Evolutionary conservation across 2,113 vertebrate genomes (phyloP).

Genomic region (Protobothrops flavoviridis): DNA sequence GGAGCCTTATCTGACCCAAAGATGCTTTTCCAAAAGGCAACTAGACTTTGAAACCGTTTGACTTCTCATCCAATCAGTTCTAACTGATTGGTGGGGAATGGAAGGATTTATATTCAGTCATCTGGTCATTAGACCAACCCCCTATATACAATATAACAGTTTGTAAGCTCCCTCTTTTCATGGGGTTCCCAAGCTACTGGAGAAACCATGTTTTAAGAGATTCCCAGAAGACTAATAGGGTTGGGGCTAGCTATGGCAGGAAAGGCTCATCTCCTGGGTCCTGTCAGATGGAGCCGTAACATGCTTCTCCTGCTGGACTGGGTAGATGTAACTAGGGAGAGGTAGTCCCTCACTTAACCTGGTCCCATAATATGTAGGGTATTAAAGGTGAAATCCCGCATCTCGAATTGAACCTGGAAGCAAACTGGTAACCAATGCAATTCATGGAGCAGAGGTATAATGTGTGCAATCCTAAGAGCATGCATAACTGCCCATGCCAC

Average conservation of each 20-base stretch:
- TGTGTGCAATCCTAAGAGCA: neutral
- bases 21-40: neutral
- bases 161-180: neutral
- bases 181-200: neutral
- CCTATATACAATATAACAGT: neutral
- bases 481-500: neutral
- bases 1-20: neutral
- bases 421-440: neutral
- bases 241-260: accelerated
- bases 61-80: neutral
- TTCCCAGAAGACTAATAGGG: neutral
- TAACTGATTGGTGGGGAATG: neutral
- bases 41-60: neutral
- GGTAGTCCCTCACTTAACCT: neutral
- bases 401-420: neutral
- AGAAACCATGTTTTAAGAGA: neutral
- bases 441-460: neutral
- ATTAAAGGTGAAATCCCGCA: neutral
- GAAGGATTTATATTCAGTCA: no score
- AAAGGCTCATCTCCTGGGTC: neutral
- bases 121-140: neutral
- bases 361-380: neutral
- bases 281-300: neutral
- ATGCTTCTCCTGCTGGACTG: neutral
- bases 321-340: neutral